These are phyloP conservation scores for Megaptera novaeangliae DNA, from an alignment of 2,113 vertebrate species.

Conservation along the genomic window DNA sequence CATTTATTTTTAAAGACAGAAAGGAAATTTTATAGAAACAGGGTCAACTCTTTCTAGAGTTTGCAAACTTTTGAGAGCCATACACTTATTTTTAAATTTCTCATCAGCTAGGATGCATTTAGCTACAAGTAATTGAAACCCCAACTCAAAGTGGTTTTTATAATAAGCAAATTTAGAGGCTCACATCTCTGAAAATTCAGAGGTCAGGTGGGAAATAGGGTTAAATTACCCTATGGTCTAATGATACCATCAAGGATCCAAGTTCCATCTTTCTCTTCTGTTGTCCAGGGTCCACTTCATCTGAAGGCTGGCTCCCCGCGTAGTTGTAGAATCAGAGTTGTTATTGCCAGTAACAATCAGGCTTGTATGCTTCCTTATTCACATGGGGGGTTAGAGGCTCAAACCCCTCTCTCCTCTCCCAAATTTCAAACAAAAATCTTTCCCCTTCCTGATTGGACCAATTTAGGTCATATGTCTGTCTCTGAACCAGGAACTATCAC, in stretches of 20 bases:
- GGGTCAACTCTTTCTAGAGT: neutral
- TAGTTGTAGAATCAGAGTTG: neutral
- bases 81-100: slow-evolving; percentile 16
- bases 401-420: neutral
- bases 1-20: neutral
- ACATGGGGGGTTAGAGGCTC: neutral
- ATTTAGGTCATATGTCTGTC: neutral
- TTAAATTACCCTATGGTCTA: neutral
- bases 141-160: neutral
- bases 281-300: neutral
- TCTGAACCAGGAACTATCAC: neutral
- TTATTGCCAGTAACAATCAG: neutral
- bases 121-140: neutral
- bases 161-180: neutral
- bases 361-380: neutral
- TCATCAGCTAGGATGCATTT: neutral
- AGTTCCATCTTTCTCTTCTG: neutral
- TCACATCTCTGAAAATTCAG: neutral
- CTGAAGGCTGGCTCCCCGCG: neutral
- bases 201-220: neutral
- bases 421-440: neutral
- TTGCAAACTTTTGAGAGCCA: neutral
- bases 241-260: neutral
- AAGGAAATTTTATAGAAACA: neutral
- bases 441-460: neutral